phyloP scores from a whole-genome alignment of 2,797 vertebrate species.

The Triplophysa yarkandensis region DNA sequence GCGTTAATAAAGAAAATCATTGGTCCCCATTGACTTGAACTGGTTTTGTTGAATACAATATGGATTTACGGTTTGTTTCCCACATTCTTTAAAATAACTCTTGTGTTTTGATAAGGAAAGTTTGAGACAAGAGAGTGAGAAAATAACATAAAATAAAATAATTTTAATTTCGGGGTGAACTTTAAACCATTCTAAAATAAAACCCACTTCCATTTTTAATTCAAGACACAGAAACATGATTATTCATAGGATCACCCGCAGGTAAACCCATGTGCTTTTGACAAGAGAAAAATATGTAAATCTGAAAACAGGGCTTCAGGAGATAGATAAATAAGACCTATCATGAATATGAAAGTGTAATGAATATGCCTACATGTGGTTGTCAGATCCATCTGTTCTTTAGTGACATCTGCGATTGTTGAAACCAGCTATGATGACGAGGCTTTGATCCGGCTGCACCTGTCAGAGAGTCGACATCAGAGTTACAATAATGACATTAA shows the following conservation, averaged over 20 bases:
- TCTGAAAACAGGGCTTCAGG: not conserved
- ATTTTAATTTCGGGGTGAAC: too few relatives aligned
- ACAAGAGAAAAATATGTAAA: not conserved
- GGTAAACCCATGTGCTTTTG: not conserved
- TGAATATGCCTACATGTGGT: conserved; percentile 4
- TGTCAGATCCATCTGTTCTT: not conserved
- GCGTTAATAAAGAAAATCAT: too few relatives aligned
- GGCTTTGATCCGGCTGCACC: not conserved
- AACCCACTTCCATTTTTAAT: not conserved
- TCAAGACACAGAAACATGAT: not conserved
- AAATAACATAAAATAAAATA: too few relatives aligned
- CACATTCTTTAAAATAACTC: too few relatives aligned
- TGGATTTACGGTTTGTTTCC: too few relatives aligned
- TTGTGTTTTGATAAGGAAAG: too few relatives aligned
- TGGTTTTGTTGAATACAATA: too few relatives aligned
- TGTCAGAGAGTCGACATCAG: too few relatives aligned
- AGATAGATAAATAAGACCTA: not conserved
- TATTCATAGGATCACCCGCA: not conserved
- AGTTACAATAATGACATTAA: too few relatives aligned
- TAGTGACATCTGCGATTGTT: not conserved
- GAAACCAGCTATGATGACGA: not conserved
- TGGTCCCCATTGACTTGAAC: too few relatives aligned
- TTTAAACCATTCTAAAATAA: conserved; percentile 3
- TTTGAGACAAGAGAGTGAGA: too few relatives aligned
- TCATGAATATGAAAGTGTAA: not conserved